Percentiles rank a stretch among this genome's conserved stretches.
Conservation (phyloP, 2,113 vertebrate species). For the Noturus placidus region DNA sequence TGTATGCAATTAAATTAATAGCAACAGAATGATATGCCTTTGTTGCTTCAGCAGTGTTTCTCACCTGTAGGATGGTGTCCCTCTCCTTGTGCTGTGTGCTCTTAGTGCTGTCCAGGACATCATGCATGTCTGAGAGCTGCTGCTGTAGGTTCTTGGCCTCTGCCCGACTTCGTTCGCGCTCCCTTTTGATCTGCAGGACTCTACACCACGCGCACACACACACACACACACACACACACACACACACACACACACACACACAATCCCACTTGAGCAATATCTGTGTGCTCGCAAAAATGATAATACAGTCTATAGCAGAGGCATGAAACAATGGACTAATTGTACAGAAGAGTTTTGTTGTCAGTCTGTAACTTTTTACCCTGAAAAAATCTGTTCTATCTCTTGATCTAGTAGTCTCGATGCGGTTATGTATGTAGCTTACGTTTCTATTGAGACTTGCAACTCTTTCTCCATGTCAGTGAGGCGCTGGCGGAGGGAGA, state of each 20-base stretch:
- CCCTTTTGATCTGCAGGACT: constrained; percentile 84
- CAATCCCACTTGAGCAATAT: background rate
- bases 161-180: constrained; percentile 81
- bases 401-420: background rate
- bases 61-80: constrained; percentile 77
- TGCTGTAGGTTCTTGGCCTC: constrained; percentile 92
- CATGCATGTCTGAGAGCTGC: constrained; percentile 97
- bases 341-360: background rate
- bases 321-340: background rate
- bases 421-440: constrained; percentile 57
- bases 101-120: constrained; percentile 86
- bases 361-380: too few relatives aligned
- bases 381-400: background rate
- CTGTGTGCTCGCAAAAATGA: background rate
- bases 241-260: constrained; percentile 26
- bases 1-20: background rate
- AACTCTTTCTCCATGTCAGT: constrained; percentile 81
- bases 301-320: background rate
- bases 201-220: constrained; percentile 63
- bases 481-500: constrained; percentile 72
- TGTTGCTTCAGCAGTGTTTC: background rate
- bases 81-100: constrained; percentile 65
- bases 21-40: background rate
- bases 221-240: constrained; percentile 23
- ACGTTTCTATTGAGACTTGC: constrained; percentile 83